Conservation (phyloP, 2,113 vertebrate genomes). For the Nibea albiflora region DNA sequence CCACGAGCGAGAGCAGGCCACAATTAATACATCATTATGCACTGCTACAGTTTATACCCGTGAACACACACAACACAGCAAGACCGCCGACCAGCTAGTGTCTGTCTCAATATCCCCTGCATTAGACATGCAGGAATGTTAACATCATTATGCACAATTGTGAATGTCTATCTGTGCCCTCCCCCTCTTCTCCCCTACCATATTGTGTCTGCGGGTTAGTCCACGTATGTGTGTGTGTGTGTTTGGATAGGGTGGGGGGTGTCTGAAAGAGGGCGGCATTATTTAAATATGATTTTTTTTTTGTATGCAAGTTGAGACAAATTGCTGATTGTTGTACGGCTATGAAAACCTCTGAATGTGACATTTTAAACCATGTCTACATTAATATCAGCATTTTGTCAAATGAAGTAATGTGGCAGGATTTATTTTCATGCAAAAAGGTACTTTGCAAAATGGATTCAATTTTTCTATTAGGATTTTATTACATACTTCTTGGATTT, state of each 20-base stretch:
- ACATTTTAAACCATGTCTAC: background rate
- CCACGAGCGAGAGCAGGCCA: constrained; percentile 42
- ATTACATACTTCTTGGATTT: constrained; percentile 6
- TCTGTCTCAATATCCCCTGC: constrained; percentile 74
- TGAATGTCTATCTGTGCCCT: constrained; percentile 87
- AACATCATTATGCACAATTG: constrained; percentile 93
- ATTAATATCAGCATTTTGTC: constrained; percentile 21
- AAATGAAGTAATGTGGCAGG: background rate
- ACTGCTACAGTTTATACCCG: constrained; percentile 49
- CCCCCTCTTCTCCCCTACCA: constrained; percentile 77
- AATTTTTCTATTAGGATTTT: constrained; percentile 11
- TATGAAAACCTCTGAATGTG: constrained; percentile 18
- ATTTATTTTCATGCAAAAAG: background rate
- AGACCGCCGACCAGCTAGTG: constrained; percentile 63
- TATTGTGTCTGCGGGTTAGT: constrained; percentile 84
- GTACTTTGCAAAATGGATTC: constrained; percentile 1
- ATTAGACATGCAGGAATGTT: constrained; percentile 96
- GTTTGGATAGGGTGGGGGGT: constrained; percentile 16
- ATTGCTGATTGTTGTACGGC: constrained; percentile 60
- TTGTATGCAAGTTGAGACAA: constrained; percentile 63
- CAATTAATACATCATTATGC: constrained; percentile 81
- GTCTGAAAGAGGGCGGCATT: constrained; percentile 57
- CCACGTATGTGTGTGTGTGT: constrained; percentile 67
- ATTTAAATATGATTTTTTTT: constrained; percentile 72
- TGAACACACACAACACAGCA: constrained; percentile 60